Evolutionary conservation across 2,888 invertebrate genomes (phyloP), one percentile per base, ranked within the genome.

Genomic region (Agonopterix subpropinquella): DNA sequence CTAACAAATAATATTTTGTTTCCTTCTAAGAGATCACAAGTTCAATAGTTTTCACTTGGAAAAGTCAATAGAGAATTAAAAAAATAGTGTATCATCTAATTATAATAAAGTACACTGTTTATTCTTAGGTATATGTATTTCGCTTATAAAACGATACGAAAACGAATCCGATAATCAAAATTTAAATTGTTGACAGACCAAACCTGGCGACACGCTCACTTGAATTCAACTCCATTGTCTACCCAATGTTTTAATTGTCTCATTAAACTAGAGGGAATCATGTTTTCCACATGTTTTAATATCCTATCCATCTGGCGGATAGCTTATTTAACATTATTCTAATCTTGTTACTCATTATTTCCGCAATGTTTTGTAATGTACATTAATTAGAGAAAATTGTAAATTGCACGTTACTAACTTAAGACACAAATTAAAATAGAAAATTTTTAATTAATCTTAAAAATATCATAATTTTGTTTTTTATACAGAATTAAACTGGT

Each of bases 261-360:
- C 65, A 70, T 70, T 68, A 62, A 64, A 62, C 57, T 51, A 61
- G 62, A 64, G 58, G 49, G 56, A 64, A 65, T 62, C 53, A 61
- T 67, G 60, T 67, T 64, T 64, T 65, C 58, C 62, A 61, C 60
- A 67, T 70, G 65, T 64, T 67, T 59, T 56, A 61, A 59, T 59
- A 52, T 52, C 57, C 61, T 60, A 59, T 45, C 41, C 50, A 47
- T 50, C 47, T 50, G 50, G 44, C 36, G 36, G 44, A 47, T 37
- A 1, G 13, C 18, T 28, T 47, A 36, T 37, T 15, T 9, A 10
- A 47, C 45, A 46, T 46, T 13, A 41, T 46, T 46, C 18, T 11
- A 41, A 11, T 45, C 45, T 45, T 45, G 45, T 45, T 5, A 11
- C 44, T 44, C 11, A 15, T 28, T 28, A 28, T 28, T 5, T 28